Conservation (phyloP, 2,888 invertebrate species). For the Caenorhabditis angaria region DNA sequence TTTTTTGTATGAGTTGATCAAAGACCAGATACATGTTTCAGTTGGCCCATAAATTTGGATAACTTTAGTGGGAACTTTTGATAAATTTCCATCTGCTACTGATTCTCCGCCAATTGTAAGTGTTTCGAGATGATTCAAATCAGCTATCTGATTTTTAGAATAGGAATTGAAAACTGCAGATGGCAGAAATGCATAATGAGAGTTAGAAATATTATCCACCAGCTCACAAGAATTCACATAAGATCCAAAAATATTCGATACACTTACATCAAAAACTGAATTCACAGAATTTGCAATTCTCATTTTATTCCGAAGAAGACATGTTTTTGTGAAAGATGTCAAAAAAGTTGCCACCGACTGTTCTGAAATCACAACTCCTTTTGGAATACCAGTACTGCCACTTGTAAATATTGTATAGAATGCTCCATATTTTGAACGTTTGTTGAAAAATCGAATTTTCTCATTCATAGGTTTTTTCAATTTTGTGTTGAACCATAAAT, state of each 20-base stretch:
- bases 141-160: constrained; percentile 30
- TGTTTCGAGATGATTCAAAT: constrained; percentile 35
- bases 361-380: constrained; percentile 61
- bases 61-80: constrained; percentile 1
- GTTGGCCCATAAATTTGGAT: constrained; percentile 69
- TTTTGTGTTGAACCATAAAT: background rate
- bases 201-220: background rate
- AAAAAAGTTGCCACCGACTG: constrained; percentile 55
- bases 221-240: constrained; percentile 49
- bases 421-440: constrained; percentile 19
- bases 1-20: constrained; percentile 43
- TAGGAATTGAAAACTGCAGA: constrained; percentile 65
- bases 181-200: constrained; percentile 56
- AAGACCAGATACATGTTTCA: constrained; percentile 64
- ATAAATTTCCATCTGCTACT: constrained; percentile 30
- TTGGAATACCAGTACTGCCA: constrained; percentile 68
- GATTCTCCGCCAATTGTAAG: constrained; percentile 67
- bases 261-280: constrained; percentile 63
- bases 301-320: constrained; percentile 37
- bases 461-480: background rate
- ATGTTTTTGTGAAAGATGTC: constrained; percentile 46
- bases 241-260: constrained; percentile 63
- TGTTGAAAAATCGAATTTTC: constrained; percentile 15
- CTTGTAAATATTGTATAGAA: constrained; percentile 66
- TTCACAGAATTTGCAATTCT: constrained; percentile 61